phyloP scores from a whole-genome alignment of 2,888 invertebrate species.

The Orthosia gothica region DNA sequence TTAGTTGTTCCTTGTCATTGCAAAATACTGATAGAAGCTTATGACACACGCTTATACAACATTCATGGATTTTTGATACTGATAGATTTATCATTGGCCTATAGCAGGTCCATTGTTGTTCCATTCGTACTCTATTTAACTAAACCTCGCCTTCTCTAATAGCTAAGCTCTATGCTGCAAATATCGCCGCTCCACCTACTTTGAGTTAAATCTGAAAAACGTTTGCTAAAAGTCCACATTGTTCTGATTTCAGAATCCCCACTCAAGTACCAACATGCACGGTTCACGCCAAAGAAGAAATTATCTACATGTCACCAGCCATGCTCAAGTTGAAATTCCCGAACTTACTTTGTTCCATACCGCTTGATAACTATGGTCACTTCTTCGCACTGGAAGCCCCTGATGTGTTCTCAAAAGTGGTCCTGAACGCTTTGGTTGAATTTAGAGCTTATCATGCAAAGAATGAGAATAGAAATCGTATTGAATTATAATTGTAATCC shows the following conservation, averaged over 20 bases:
- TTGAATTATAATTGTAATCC: conserved; percentile 1
- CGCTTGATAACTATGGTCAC: conserved; percentile 91
- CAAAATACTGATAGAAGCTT: too few species aligned
- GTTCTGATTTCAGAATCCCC: conserved; percentile 72
- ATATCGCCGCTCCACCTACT: not conserved
- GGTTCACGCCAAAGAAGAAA: conserved; percentile 93
- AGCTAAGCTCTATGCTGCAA: too few species aligned
- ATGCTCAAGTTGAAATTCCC: conserved; percentile 85
- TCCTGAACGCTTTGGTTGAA: conserved; percentile 76
- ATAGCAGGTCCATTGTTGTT: too few species aligned
- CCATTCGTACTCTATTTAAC: too few species aligned
- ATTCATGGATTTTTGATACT: too few species aligned
- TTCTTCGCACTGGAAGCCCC: conserved; percentile 94
- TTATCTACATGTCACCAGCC: conserved; percentile 84
- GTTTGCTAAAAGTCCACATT: not conserved
- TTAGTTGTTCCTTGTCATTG: too few species aligned
- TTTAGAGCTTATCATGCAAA: conserved; percentile 31
- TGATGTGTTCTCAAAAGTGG: conserved; percentile 92
- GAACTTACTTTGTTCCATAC: conserved; percentile 64
- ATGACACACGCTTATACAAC: too few species aligned
- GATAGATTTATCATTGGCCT: too few species aligned
- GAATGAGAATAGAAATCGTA: not conserved
- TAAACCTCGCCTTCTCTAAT: too few species aligned
- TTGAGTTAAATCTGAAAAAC: not conserved
- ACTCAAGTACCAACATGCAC: conserved; percentile 93